Evolutionary conservation across 2,113 vertebrate species (phyloP).

Genomic region (Nestor notabilis): DNA sequence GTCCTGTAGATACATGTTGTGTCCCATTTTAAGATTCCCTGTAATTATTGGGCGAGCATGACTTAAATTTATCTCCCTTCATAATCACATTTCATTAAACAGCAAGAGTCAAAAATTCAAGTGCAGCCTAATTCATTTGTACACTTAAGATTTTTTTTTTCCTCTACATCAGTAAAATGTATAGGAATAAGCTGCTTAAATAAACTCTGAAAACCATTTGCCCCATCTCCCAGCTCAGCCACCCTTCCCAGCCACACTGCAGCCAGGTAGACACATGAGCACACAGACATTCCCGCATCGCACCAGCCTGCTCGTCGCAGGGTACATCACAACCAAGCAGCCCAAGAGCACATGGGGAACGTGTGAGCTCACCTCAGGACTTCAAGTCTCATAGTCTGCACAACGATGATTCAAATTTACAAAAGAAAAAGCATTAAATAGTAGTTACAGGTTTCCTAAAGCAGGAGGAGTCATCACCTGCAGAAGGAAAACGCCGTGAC

Average conservation of each 20-base stretch:
- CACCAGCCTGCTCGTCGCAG: background rate
- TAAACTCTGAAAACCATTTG: background rate
- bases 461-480: conserved; percentile 24
- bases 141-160: background rate
- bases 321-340: background rate
- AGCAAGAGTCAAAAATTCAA: background rate
- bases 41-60: accelerated
- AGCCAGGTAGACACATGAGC: accelerated
- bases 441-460: conserved; percentile 35
- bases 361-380: background rate
- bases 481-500: background rate
- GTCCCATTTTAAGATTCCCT: background rate
- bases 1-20: accelerated
- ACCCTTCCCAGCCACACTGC: accelerated
- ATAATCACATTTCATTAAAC: background rate
- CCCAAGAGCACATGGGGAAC: background rate
- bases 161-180: conserved; percentile 6
- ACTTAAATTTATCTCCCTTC: background rate
- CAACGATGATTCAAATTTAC: conserved; percentile 27
- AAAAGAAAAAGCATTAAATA: conserved; percentile 2
- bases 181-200: conserved; percentile 26
- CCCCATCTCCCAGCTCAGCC: background rate
- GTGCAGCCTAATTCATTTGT: background rate
- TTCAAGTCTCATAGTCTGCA: background rate
- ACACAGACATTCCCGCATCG: background rate